These are phyloP conservation scores for Lutjanus argentimaculatus DNA, from an alignment of 2,797 vertebrate species.

Conservation along the genomic window DNA sequence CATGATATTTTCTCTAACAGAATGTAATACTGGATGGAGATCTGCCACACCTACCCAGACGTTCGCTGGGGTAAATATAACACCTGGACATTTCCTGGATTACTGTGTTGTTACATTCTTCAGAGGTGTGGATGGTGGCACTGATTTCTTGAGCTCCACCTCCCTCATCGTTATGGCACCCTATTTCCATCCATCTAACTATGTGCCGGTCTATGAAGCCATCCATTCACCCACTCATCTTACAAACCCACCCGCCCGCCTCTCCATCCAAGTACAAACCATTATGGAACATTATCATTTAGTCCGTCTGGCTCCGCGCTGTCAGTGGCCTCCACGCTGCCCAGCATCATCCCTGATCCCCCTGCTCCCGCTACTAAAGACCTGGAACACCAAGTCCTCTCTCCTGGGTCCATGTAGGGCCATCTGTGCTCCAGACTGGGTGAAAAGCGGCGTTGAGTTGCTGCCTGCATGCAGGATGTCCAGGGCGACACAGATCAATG, in stretches of 20 bases:
- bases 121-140: slow-evolving; percentile 1
- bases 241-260: slow-evolving; percentile 10
- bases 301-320: slow-evolving; percentile 33
- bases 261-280: slow-evolving; percentile 47
- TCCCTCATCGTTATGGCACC: slow-evolving; percentile 21
- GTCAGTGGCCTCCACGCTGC: slow-evolving; percentile 47
- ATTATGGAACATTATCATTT: slow-evolving; percentile 59
- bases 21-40: background rate
- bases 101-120: slow-evolving; percentile 17
- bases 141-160: slow-evolving; percentile 17
- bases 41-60: background rate
- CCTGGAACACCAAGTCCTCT: slow-evolving; percentile 54
- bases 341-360: slow-evolving; percentile 52
- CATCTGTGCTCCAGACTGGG: slow-evolving; percentile 67
- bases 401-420: slow-evolving; percentile 49
- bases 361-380: slow-evolving; percentile 46
- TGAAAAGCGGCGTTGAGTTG: slow-evolving; percentile 37
- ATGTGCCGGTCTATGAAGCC: slow-evolving; percentile 1
- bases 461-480: slow-evolving; percentile 68
- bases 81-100: background rate
- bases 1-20: background rate
- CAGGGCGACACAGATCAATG: slow-evolving; percentile 73
- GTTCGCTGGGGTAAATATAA: background rate
- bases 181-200: slow-evolving; percentile 28
- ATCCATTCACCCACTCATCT: slow-evolving; percentile 16